Base-by-base conservation (phyloP, 2,113 vertebrate genomes). In the Collichthys lucidus region DNA sequence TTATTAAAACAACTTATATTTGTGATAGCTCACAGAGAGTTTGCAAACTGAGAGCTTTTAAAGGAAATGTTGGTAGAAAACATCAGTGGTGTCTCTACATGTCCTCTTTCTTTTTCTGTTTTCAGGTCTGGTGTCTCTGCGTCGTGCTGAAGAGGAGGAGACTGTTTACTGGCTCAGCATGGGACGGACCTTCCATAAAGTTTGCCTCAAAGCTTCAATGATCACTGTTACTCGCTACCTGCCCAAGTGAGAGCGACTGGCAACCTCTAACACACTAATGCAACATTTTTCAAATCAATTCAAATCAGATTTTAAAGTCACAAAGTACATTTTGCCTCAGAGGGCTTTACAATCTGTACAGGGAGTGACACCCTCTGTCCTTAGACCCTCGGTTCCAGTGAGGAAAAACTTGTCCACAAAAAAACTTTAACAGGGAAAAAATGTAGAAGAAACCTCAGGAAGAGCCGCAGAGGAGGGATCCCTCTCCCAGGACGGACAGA, bases 161-260 rank as follows among this genome's bases (percentile, higher is more conserved):
- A 96, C 95, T 11, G 94, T 97, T 61, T 98, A 97, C 89, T 99
- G 98, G 98, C 96, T 99, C 86, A 99, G 98, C 56, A 99, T 99
- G 97, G 98, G 98, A 16, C 96, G 98, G 14, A 99, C 97, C 2
- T 99, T 99, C 92, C 98, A 99, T 82, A 99, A 98, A 92, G 98
- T 99, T 64, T 96, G 96, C 3, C 92, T 98, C 49, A 99, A 98
- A 89, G 98, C 99, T 92, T 98, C 99, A 89, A 99, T 99, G 69
- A 99, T 99, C 88, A 99, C 97, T 0, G 98, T 99, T 49, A 99
- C 98, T 8, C 97, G 98, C 4, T 99, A 99, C 90, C 95, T 99
- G 67, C 98, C 98, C 8, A 99, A 99, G 98, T 99, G 86, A 97
- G 97, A 95, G 7, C 17, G 2, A 11, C 26, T 12, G 15, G 26